Evolutionary conservation across 1,140 invertebrate genomes (phyloP).

Genomic region (Dysdera silvatica): DNA sequence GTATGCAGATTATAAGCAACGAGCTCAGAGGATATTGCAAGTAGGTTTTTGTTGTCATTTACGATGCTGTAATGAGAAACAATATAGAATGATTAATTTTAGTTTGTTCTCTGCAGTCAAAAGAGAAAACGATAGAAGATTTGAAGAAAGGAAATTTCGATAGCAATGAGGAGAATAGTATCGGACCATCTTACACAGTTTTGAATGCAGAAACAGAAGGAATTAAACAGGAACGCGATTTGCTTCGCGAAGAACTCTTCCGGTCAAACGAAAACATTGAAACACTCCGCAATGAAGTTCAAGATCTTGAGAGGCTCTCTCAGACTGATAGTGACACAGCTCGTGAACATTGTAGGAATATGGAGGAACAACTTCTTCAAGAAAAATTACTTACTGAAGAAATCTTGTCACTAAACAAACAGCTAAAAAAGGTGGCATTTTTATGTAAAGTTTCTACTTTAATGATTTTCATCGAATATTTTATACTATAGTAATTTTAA

Average conservation of each 20-base stretch:
- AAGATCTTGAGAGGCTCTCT: constrained; percentile 43
- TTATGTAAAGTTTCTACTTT: background rate
- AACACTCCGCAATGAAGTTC: constrained; percentile 51
- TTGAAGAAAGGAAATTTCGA: constrained; percentile 51
- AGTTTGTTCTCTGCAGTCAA: constrained; percentile 50
- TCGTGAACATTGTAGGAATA: constrained; percentile 41
- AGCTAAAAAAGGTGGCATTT: constrained; percentile 43
- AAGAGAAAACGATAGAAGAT: constrained; percentile 63
- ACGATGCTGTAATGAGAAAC: too few relatives aligned
- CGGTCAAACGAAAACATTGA: constrained; percentile 50
- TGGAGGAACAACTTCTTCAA: constrained; percentile 51
- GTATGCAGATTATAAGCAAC: constrained; percentile 49
- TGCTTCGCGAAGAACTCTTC: constrained; percentile 54
- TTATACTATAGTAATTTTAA: background rate
- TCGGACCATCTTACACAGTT: constrained; percentile 35
- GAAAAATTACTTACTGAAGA: constrained; percentile 52
- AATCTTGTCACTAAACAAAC: constrained; percentile 53
- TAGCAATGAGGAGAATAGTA: constrained; percentile 42
- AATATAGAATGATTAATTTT: too few relatives aligned
- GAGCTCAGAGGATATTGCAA: constrained; percentile 61
- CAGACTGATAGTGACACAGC: constrained; percentile 39
- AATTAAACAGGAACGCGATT: constrained; percentile 54
- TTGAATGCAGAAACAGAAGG: constrained; percentile 41
- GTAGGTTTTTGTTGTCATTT: constrained; percentile 33
- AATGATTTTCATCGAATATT: background rate